Evolutionary conservation across 1,140 invertebrate genomes (phyloP).

Genomic region (Drosophila hydei): DNA sequence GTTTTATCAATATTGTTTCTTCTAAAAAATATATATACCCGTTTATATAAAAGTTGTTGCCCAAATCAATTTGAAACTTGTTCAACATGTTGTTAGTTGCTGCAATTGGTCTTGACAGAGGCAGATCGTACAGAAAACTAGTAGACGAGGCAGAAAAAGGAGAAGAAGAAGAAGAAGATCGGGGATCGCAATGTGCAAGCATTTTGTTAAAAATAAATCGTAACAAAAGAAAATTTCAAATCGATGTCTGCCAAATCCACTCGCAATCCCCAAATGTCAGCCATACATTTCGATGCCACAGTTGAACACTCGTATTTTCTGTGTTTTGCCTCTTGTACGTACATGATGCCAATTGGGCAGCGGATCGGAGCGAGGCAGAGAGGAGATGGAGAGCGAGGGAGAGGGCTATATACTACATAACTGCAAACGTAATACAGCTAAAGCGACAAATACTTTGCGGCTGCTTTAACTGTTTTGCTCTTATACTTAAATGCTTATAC

Average conservation of each 20-base stretch:
- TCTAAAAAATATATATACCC: no score
- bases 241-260: constrained; percentile 57
- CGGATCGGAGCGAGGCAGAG: not conserved
- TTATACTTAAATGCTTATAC: no score
- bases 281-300: constrained; percentile 57
- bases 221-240: constrained; percentile 41
- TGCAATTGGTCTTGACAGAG: constrained; percentile 28
- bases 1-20: not conserved
- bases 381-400: not conserved
- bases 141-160: not conserved
- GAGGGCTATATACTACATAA: constrained; percentile 3
- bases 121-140: constrained; percentile 9
- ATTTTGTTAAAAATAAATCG: constrained; percentile 62
- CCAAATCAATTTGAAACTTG: constrained; percentile 29
- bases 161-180: not conserved
- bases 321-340: constrained; percentile 6
- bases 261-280: constrained; percentile 65
- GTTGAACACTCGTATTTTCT: constrained; percentile 29
- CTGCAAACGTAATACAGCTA: not conserved
- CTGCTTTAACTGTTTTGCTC: constrained; percentile 11
- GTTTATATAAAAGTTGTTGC: no score
- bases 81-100: constrained; percentile 40
- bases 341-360: constrained; percentile 14
- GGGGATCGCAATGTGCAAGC: constrained; percentile 5
- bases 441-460: constrained; percentile 22